These are phyloP conservation scores for Varecia variegata DNA, from an alignment of 2,797 vertebrate genomes.

Conservation along the genomic window DNA sequence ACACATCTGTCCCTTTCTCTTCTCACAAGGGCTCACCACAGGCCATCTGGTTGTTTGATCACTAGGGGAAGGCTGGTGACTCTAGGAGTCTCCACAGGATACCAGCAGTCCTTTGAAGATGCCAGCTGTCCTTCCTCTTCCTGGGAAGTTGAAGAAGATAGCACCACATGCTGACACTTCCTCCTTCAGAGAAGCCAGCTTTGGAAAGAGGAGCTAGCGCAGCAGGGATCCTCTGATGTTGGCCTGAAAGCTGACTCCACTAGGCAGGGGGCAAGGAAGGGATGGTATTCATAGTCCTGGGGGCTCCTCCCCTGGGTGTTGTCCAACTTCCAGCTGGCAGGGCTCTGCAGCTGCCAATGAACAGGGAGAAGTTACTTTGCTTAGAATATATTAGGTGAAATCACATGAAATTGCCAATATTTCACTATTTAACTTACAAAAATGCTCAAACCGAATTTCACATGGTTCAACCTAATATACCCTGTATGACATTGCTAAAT, in stretches of 20 bases:
- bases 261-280: background rate
- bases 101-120: background rate
- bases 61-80: background rate
- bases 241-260: background rate
- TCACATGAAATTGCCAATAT: background rate
- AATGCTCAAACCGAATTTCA: background rate
- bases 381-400: background rate
- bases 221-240: background rate
- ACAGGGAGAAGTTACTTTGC: background rate
- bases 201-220: background rate
- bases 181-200: background rate
- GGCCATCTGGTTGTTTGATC: background rate
- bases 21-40: background rate
- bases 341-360: background rate
- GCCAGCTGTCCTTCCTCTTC: conserved; percentile 18
- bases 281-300: background rate
- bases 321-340: background rate
- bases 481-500: background rate
- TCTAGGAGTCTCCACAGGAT: background rate
- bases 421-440: background rate
- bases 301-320: background rate
- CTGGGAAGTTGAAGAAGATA: background rate
- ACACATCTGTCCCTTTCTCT: background rate
- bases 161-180: background rate
- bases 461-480: background rate